Base-by-base conservation (phyloP, 2,113 vertebrate genomes). In the Empidonax alnorum region DNA sequence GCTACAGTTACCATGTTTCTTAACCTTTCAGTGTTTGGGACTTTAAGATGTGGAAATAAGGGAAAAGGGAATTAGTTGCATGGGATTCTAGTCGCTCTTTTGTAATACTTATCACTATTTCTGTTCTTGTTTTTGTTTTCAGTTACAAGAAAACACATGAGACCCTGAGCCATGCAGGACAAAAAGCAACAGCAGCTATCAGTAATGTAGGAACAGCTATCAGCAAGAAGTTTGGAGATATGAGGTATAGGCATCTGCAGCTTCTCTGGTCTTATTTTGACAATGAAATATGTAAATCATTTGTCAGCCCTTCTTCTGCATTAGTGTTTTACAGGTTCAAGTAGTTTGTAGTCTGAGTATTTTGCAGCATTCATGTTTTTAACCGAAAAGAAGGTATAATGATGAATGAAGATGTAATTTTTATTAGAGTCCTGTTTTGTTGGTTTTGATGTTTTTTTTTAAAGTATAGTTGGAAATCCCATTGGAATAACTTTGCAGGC, bases 61-160 rank as follows among this genome's bases (percentile, higher is more conserved):
- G 21, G 52, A 46, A 61, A 68, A 27, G 5, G 16, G 23, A 42
- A 69, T 82, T 52, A 53, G 6, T 89, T 58, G 28, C 9, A 56
- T 24, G 8, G 68, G 8, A 53, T 79, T 92, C 25, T 61, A 27
- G 10, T 50, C 21, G 56, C 47, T 71, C 10, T 47, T 56, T 92
- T 87, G 93, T 50, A 14, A 39, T 52, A 24, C 6, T 95, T 55
- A 61, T 4, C 21, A 11, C 18, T 71, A 18, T 71, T 88, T 92
- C 68, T 93, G 21, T 85, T 90, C 30, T 90, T 2, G 61, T 82
- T 72, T 97, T 92, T 96, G 33, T 83, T 94, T 88, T 14, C 88
- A 99, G 99, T 77, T 99, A 99, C 91, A 99, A 99, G 98, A 99
- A 99, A 96, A 99, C 99, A 13, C 99, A 99, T 0, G 99, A 99